phyloP scores from a whole-genome alignment of 2,888 invertebrate genomes.

The Steromphala cineraria region DNA sequence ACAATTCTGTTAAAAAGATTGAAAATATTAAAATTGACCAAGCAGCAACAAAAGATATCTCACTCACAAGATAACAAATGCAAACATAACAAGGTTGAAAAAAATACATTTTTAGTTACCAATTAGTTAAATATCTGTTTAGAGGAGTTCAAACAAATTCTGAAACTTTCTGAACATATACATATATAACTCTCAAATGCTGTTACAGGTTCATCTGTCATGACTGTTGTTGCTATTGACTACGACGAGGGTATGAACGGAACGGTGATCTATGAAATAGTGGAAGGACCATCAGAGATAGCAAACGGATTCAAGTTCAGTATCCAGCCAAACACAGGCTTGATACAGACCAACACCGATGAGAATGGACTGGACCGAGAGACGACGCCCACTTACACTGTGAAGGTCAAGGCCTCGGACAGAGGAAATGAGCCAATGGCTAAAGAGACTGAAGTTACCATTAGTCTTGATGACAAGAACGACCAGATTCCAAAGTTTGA shows the following conservation, averaged over 20 bases:
- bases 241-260: conserved; percentile 97
- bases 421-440: conserved; percentile 49
- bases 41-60: too few relatives aligned
- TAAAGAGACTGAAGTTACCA: conserved; percentile 72
- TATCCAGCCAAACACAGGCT: conserved; percentile 59
- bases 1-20: too few relatives aligned
- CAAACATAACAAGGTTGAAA: too few relatives aligned
- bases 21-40: too few relatives aligned
- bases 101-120: too few relatives aligned
- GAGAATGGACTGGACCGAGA: conserved; percentile 64
- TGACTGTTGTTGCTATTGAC: conserved; percentile 86
- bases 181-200: not conserved
- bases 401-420: conserved; percentile 97
- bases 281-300: conserved; percentile 46
- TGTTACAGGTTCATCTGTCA: conserved; percentile 30
- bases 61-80: too few relatives aligned
- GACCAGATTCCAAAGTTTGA: conserved; percentile 75
- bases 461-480: conserved; percentile 75
- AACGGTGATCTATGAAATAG: conserved; percentile 72
- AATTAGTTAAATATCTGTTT: too few relatives aligned
- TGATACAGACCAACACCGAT: conserved; percentile 62
- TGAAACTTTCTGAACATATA: too few relatives aligned
- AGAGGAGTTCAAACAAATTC: too few relatives aligned
- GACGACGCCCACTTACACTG: conserved; percentile 81
- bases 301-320: conserved; percentile 45